Evolutionary conservation across 2,113 vertebrate genomes (phyloP), one percentile per base, ranked within the genome.

Genomic region (Maccullochella peelii): DNA sequence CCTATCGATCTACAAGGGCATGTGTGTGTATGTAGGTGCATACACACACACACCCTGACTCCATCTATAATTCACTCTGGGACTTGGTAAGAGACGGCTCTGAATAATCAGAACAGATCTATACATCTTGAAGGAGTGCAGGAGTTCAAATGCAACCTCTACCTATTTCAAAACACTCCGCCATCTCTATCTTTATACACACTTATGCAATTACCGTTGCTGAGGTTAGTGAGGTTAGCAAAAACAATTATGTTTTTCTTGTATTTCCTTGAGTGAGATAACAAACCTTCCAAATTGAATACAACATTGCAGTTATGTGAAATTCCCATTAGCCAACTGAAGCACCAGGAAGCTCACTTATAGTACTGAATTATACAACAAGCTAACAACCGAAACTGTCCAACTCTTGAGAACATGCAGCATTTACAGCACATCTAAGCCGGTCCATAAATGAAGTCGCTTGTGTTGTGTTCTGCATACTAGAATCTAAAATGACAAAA

Each of bases 1-100:
- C 62, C 70, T 88, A 96, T 96, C 44, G 94, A 96, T 95, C 92
- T 57, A 84, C 87, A 84, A 71, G 54, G 58, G 44, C 63, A 61
- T 18, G 49, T 65, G 83, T 59, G 82, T 30, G 50, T 54, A 11
- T 40, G 30, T 38, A 38, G 18, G 36, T 52, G 15, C 44, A 18
- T 23, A 16, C 14, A 47, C 62, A 42, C 40, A 73, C 74, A 27
- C 80, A 40, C 62, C 11, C 11, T 10, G 57, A 82, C 58, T 76
- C 65, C 77, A 89, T 92, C 80, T 75, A 85, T 92, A 88, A 89
- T 86, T 92, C 85, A 84, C 88, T 78, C 76, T 76, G 83, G 79
- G 89, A 88, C 80, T 88, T 87, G 58, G 90, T 89, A 87, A 90
- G 80, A 88, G 84, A 86, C 72, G 44, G 81, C 81, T 78, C 72